Evolutionary conservation across 2,113 vertebrate species (phyloP), one percentile per base, ranked within the genome.

Genomic region (Mobula birostris): DNA sequence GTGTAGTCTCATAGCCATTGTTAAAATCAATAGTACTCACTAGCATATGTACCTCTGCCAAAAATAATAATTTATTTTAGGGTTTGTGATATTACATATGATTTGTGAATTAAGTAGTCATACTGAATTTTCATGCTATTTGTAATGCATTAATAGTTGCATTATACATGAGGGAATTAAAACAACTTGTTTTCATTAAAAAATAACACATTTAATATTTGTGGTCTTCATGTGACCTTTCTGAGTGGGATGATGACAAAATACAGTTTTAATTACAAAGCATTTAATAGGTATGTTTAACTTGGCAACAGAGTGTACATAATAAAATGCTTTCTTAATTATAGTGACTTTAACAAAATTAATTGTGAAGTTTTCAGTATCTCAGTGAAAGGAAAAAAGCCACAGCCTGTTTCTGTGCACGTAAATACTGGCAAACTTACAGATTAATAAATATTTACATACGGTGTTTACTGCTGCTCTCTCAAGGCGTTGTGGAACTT

Each of bases 281-380:
- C 12, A 76, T 27, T 72, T 92, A 92, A 56, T 48, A 48, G 48
- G 74, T 48, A 8, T 72, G 2, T 76, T 91, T 76, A 7, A 48
- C 5, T 15, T 3, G 24, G n/a, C 70, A 24, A 21, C n/a, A 1
- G 19, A 40, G 9, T 76, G 2, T 70, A 74, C 36, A 29, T 56
- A 56, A 74, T 32, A 74, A 72, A 74, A 93, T 48, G 2, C 48
- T 74, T 93, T 93, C 12, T 24, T 29, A 29, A 76, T 29, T 14
- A 29, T 93, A 93, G 32, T 29, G 36, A 93, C 74, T 48, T 56
- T 40, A 90, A 70, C 91, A 93, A 93, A 93, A 76, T 48, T 74
- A 29, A 29, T 72, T 92, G 88, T 36, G 19, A 63, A 7, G 15
- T 66, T 12, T 70, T 21, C 88, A 92, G n/a, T 29, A 74, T 48